Conservation (phyloP, 2,113 vertebrate genomes). For the Neolamprologus caudopunctatus region DNA sequence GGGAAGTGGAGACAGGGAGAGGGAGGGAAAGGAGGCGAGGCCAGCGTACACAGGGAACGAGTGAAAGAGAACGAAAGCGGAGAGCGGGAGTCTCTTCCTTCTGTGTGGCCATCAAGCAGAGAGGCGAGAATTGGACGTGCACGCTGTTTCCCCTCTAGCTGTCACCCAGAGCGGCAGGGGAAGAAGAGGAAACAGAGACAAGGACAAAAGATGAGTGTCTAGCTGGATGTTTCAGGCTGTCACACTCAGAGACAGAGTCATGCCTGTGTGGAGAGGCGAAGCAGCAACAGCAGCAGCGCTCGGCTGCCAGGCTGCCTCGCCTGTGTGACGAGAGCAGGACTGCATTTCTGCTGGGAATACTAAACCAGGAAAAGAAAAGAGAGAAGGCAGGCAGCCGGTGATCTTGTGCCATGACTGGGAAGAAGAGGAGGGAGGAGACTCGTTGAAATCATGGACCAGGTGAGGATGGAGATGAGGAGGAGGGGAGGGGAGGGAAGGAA, state of each 20-base stretch:
- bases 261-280: slow-evolving; percentile 38
- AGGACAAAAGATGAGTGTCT: background rate
- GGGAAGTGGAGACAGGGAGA: slow-evolving; percentile 27
- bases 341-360: slow-evolving; percentile 23
- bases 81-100: slow-evolving; percentile 57
- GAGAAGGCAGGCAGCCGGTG: background rate
- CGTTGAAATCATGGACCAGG: slow-evolving; percentile 70
- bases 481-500: slow-evolving; percentile 19
- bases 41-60: slow-evolving; percentile 36
- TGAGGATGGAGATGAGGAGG: slow-evolving; percentile 54
- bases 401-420: slow-evolving; percentile 54
- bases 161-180: background rate
- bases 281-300: background rate
- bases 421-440: slow-evolving; percentile 51
- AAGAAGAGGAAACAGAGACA: background rate
- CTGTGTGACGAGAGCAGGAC: slow-evolving; percentile 19
- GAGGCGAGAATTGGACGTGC: slow-evolving; percentile 2
- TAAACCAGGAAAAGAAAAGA: background rate
- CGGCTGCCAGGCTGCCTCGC: slow-evolving; percentile 42
- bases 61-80: slow-evolving; percentile 25
- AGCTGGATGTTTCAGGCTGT: slow-evolving; percentile 33
- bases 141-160: background rate
- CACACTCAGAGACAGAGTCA: slow-evolving; percentile 24
- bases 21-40: slow-evolving; percentile 15
- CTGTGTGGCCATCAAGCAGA: slow-evolving; percentile 11